These are phyloP conservation scores for Cylas formicarius DNA, from an alignment of 1,140 invertebrate genomes.

Conservation along the genomic window DNA sequence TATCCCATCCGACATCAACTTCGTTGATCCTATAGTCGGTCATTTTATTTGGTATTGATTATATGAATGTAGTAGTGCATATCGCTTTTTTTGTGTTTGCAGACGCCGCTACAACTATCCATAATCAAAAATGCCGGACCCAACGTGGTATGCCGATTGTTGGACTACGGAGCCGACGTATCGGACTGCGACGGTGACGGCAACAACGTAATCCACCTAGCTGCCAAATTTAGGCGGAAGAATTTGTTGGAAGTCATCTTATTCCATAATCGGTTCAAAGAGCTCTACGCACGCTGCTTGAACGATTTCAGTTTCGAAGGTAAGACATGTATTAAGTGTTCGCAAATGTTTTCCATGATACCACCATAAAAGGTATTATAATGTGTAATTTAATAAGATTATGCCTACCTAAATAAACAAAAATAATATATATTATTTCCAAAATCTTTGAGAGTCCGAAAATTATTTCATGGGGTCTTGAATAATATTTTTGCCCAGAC, in stretches of 20 bases:
- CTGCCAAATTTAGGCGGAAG: constrained; percentile 19
- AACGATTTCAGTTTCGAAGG: constrained; percentile 25
- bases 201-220: constrained; percentile 32
- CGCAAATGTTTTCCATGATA: background rate
- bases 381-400: background rate
- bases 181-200: constrained; percentile 27
- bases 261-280: constrained; percentile 3
- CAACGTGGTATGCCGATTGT: constrained; percentile 23
- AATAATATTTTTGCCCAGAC: too few species aligned
- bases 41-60: background rate
- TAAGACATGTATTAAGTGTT: constrained; percentile 11
- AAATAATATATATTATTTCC: too few species aligned
- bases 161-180: constrained; percentile 26
- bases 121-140: constrained; percentile 20
- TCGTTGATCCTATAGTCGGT: too few species aligned
- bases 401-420: too few species aligned
- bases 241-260: constrained; percentile 20
- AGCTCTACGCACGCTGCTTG: constrained; percentile 3
- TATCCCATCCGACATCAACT: too few species aligned
- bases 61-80: background rate
- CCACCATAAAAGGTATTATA: background rate
- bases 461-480: too few species aligned
- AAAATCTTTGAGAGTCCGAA: too few species aligned
- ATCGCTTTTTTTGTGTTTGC: constrained; percentile 11
- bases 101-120: constrained; percentile 33